Percentiles rank a stretch among this genome's conserved stretches.
Conservation (phyloP, 1,140 invertebrate genomes). For the Pseudomyrmex gracilis region DNA sequence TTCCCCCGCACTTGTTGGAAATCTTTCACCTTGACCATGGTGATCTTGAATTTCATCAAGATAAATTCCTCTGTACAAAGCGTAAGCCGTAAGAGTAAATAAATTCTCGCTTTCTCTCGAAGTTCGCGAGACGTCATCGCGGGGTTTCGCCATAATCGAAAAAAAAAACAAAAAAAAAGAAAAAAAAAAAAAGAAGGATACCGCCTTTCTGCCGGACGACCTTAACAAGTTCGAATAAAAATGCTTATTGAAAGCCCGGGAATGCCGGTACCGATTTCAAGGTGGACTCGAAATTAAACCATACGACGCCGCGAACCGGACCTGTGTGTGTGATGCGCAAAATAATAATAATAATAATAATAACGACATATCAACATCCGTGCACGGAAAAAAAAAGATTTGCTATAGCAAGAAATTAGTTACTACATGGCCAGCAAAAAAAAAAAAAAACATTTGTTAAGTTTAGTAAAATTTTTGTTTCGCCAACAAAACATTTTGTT, state of each 20-base stretch:
- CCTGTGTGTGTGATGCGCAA: slow-evolving; percentile 42
- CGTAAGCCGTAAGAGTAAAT: slow-evolving; percentile 13
- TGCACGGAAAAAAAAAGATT: too few relatives aligned
- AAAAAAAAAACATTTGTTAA: too few relatives aligned
- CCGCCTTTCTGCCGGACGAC: slow-evolving; percentile 31
- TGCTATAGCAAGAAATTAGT: too few relatives aligned
- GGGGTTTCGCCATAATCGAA: slow-evolving; percentile 29
- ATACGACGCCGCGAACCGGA: slow-evolving; percentile 62
- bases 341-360: too few relatives aligned
- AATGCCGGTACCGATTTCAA: slow-evolving; percentile 46
- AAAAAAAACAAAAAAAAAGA: not conserved
- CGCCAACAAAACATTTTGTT: too few relatives aligned
- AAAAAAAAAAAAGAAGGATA: not conserved
- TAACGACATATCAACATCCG: too few relatives aligned
- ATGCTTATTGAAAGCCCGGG: slow-evolving; percentile 31
- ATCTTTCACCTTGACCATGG: slow-evolving; percentile 71
- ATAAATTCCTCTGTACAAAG: slow-evolving; percentile 57
- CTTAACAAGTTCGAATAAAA: slow-evolving; percentile 54
- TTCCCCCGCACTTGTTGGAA: slow-evolving; percentile 61
- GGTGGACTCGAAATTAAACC: slow-evolving; percentile 67
- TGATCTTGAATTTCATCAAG: slow-evolving; percentile 60
- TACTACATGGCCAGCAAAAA: too few relatives aligned
- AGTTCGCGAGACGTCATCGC: not conserved
- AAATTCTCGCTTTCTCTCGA: slow-evolving; percentile 2
- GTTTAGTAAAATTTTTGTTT: too few relatives aligned